A percentile compares a stretch with the other conserved stretches of the same genome.
phyloP scores from a whole-genome alignment of 2,797 vertebrate species.

The Phyllotis vaccarum region DNA sequence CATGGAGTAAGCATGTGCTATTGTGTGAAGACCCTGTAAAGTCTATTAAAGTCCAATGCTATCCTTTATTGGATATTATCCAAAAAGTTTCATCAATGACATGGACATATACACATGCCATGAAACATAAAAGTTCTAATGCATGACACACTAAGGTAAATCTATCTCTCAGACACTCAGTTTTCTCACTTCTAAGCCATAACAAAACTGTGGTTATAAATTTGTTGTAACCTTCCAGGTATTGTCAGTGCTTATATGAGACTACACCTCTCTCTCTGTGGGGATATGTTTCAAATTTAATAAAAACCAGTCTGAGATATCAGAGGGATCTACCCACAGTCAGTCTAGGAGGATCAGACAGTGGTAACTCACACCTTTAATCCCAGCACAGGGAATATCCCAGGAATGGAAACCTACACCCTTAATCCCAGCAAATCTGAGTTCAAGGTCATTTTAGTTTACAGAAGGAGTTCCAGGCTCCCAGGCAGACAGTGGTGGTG shows the following conservation, averaged over 20 bases:
- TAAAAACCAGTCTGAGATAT: too few species aligned
- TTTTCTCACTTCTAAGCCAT: not conserved
- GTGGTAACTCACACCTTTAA: too few species aligned
- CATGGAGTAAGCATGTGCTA: not conserved
- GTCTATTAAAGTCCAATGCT: not conserved
- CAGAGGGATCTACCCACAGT: too few species aligned
- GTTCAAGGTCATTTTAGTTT: too few species aligned
- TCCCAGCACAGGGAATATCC: too few species aligned
- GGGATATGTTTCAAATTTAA: too few species aligned
- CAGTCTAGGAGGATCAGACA: too few species aligned
- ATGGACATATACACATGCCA: not conserved
- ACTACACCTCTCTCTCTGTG: too few species aligned
- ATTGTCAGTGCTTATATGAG: not conserved
- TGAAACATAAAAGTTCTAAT: not conserved
- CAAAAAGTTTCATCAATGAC: not conserved
- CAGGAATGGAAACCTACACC: too few species aligned
- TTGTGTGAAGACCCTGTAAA: not conserved
- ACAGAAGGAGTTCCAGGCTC: too few species aligned
- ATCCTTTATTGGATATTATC: not conserved
- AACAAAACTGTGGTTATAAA: not conserved
- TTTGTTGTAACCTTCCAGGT: not conserved
- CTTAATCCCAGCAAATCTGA: too few species aligned
- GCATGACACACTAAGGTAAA: not conserved
- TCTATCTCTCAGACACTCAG: not conserved
- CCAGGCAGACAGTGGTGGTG: too few species aligned